A percentile compares a stretch with the other conserved stretches of the same genome.
phyloP scores from a whole-genome alignment of 1,140 invertebrate genomes.

The Leguminivora glycinivorella region DNA sequence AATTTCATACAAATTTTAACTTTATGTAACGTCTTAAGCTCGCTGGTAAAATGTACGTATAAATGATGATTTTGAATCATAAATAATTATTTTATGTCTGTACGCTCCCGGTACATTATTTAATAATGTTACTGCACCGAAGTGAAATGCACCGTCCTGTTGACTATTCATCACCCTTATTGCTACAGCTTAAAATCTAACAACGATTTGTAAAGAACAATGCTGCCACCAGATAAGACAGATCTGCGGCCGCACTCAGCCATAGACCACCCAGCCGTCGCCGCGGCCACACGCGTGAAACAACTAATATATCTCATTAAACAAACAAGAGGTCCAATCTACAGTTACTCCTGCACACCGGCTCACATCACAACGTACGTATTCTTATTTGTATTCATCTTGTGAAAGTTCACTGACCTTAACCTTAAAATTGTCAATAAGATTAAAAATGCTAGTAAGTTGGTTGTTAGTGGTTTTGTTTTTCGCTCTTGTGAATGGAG shows the following conservation, averaged over 20 bases:
- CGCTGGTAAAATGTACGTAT: too few species aligned
- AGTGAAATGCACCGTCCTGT: too few species aligned
- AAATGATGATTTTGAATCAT: too few species aligned
- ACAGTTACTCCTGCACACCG: background rate
- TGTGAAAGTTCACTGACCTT: background rate
- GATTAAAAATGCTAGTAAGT: background rate
- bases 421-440: background rate
- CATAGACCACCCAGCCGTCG: background rate
- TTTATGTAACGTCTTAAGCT: too few species aligned
- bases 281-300: background rate
- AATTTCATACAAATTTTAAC: too few species aligned
- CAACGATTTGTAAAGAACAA: too few species aligned
- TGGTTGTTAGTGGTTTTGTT: background rate
- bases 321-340: background rate
- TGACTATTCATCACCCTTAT: too few species aligned
- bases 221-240: too few species aligned
- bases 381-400: background rate
- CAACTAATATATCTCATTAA: background rate
- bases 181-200: too few species aligned
- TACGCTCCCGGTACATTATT: too few species aligned
- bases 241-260: background rate
- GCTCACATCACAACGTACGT: background rate
- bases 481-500: constrained; percentile 1
- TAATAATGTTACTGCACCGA: too few species aligned
- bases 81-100: too few species aligned